These are phyloP conservation scores for Trachythela sp. DNA, from an alignment of 64 coral and sea anemone species.

Conservation along the genomic window DNA sequence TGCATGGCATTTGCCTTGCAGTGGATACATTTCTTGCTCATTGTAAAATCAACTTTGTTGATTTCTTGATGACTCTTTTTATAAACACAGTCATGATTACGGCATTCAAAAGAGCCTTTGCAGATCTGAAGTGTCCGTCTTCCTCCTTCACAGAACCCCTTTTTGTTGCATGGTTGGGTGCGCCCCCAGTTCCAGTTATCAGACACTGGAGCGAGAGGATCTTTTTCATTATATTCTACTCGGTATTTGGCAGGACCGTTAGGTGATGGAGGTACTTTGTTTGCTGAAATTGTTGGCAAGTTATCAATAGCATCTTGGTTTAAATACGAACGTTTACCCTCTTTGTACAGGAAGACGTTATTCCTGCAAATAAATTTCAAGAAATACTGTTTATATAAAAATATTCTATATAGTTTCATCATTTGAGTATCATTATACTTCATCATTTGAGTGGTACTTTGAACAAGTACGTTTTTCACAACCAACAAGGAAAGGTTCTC, in stretches of 20 bases:
- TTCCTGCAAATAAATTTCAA: too few species aligned
- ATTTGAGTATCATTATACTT: too few species aligned
- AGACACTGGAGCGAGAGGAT: constrained; percentile 30
- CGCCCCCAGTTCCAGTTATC: constrained; percentile 45
- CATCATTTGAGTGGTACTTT: too few species aligned
- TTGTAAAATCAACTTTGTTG: constrained; percentile 40
- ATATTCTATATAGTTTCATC: too few species aligned
- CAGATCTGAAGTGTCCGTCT: constrained; percentile 32
- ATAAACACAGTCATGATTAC: constrained; percentile 9
- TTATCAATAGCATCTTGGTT: constrained; percentile 41
- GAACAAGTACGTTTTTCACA: too few species aligned
- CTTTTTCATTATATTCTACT: constrained; percentile 38
- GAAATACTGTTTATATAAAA: too few species aligned
- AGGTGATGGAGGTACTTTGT: constrained; percentile 29
- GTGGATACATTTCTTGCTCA: constrained; percentile 22
- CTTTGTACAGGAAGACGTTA: constrained; percentile 25
- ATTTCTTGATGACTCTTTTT: constrained; percentile 22
- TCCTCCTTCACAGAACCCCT: constrained; percentile 31
- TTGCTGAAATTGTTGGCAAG: not conserved
- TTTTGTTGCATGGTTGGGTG: constrained; percentile 24
- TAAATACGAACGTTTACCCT: constrained; percentile 10
- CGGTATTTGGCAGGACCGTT: constrained; percentile 30
- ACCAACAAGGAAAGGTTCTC: too few species aligned
- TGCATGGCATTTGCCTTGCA: constrained; percentile 14
- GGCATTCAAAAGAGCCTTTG: constrained; percentile 24